Base-by-base conservation (phyloP, 2,113 vertebrate genomes). In the Excalfactoria chinensis region DNA sequence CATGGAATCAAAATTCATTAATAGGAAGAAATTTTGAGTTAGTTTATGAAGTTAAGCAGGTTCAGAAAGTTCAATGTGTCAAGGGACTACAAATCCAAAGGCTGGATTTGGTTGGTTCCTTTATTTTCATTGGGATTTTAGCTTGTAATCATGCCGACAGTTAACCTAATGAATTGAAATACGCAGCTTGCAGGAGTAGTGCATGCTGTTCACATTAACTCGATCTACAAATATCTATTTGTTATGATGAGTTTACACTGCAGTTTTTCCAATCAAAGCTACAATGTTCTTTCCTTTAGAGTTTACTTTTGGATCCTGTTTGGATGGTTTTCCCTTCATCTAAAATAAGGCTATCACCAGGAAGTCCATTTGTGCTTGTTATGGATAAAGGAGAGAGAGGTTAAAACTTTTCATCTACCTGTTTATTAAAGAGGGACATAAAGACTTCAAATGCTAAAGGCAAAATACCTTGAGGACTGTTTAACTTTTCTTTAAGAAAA, bases 1-100 rank as follows among this genome's bases (percentile, higher is more conserved):
- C 21, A 21, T 60, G 60, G 92, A 90, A 84, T 81, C 34, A 51
- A 21, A 86, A 88, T 73, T 84, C 18, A 22, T 78, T 30, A 51
- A 3, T n/a, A 77, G 62, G 28, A 81, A 81, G 84, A 55, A 77
- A 63, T 7, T 63, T 28, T 41, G 40, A 62, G 49, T 13, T 64
- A 59, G 60, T 56, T 69, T 78, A 59, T 56, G 28, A 59, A 51
- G 15, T 77, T 40, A 49, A 40, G 11, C 26, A 30, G 19, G 26
- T 66, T 81, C 74, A 66, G 79, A 55, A 46, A 46, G 58, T 69
- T 64, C 41, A 70, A 41, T 14, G 6, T 59, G 4, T 44, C 58
- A 53, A 83, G 46, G 46, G 26, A 46, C 53, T 75, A 16, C 62
- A 53, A 12, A 75, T 63, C 19, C 64, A 32, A 79, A 83, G 51